Conservation (phyloP, 1,140 invertebrate genomes). For the Conus betulinus region DNA sequence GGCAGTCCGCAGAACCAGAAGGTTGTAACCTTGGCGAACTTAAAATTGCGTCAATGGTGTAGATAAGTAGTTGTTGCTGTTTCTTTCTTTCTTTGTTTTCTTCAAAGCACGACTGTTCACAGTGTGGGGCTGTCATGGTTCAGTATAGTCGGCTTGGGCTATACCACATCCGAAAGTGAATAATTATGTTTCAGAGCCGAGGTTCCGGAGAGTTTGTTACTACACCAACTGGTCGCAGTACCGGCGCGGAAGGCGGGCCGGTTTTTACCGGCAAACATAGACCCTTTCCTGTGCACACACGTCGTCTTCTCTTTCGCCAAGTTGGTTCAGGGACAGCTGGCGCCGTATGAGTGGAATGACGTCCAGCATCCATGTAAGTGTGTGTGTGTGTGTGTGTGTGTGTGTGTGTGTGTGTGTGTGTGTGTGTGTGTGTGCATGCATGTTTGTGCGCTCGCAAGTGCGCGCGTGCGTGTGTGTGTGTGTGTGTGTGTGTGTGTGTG, state of each 20-base stretch:
- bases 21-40: no score
- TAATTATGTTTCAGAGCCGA: conserved; percentile 20
- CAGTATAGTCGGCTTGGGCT: no score
- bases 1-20: no score
- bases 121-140: no score
- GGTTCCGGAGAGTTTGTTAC: conserved; percentile 72
- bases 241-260: conserved; percentile 48
- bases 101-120: no score
- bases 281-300: conserved; percentile 86
- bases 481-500: neutral
- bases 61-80: no score
- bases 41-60: no score
- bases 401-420: neutral
- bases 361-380: conserved; percentile 39
- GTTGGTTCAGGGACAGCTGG: conserved; percentile 76
- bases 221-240: conserved; percentile 72
- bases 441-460: no score
- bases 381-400: neutral
- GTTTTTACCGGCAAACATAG: conserved; percentile 81
- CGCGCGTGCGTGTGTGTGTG: no score
- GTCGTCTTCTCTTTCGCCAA: conserved; percentile 87
- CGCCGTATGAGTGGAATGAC: conserved; percentile 59
- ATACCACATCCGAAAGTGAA: no score
- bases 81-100: no score
- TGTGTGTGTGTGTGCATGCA: neutral